These are phyloP conservation scores for Cactoblastis cactorum DNA, from an alignment of 2,888 invertebrate genomes.

Conservation along the genomic window DNA sequence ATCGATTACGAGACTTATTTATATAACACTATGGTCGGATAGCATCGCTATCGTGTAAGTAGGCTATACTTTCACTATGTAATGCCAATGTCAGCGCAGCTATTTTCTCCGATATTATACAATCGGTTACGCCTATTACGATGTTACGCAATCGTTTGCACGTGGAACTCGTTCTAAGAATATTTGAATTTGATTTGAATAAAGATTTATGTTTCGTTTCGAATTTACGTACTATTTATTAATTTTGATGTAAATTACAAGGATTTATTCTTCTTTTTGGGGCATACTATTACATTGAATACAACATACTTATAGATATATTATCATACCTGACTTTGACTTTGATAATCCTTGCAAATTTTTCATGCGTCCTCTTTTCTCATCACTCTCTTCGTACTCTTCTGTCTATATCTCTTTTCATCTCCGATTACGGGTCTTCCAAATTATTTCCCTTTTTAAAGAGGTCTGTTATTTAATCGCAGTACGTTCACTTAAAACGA, in stretches of 20 bases:
- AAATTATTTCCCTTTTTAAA: no score
- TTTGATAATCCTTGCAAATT: no score
- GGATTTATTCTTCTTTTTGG: no score
- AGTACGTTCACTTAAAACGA: no score
- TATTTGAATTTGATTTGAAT: constrained; percentile 5
- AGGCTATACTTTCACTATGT: constrained; percentile 64
- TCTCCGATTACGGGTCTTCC: no score
- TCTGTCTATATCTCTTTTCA: no score
- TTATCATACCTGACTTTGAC: no score
- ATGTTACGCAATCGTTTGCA: constrained; percentile 33
- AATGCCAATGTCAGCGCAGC: constrained; percentile 66
- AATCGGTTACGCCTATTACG: constrained; percentile 43
- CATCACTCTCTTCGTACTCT: no score
- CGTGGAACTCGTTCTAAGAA: constrained; percentile 10
- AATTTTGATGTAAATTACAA: not conserved
- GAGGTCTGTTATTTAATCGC: no score
- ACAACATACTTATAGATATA: no score
- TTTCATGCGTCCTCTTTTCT: no score
- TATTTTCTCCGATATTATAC: constrained; percentile 62
- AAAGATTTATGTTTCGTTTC: not conserved
- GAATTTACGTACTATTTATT: not conserved
- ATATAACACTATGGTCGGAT: not conserved
- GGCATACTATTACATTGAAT: no score
- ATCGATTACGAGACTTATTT: not conserved
- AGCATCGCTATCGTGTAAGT: constrained; percentile 15